Evolutionary conservation across 2,113 vertebrate species (phyloP).

Genomic region (Cygnus atratus): DNA sequence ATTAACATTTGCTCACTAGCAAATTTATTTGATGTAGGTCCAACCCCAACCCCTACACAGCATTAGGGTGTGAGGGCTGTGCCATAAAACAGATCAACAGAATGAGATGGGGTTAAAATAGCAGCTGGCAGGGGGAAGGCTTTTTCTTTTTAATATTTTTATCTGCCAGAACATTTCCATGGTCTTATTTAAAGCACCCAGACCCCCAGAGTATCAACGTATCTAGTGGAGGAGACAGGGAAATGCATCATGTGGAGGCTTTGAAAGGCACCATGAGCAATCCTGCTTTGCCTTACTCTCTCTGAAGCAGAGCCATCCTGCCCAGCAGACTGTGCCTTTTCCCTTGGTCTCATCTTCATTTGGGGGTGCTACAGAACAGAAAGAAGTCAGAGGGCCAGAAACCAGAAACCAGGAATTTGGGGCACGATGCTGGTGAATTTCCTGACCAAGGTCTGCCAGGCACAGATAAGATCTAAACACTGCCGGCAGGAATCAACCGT

Average conservation of each 20-base stretch:
- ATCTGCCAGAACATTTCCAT: not conserved
- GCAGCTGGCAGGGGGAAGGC: not conserved
- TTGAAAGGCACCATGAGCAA: not conserved
- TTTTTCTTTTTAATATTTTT: not conserved
- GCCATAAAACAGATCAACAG: not conserved
- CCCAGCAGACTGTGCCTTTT: not conserved
- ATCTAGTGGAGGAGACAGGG: not conserved
- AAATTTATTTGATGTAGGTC: not conserved
- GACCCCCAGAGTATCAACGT: not conserved
- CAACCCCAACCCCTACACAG: rapidly evolving
- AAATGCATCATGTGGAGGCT: not conserved
- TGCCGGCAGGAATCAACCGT: not conserved
- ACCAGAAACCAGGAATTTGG: not conserved
- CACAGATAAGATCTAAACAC: not conserved
- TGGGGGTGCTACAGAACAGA: not conserved
- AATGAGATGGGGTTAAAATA: not conserved
- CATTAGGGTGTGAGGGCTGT: not conserved
- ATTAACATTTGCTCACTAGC: not conserved
- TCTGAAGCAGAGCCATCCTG: not conserved
- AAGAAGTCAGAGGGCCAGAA: not conserved
- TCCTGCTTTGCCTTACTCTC: not conserved
- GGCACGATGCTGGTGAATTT: not conserved
- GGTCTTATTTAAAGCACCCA: not conserved
- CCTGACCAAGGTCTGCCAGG: not conserved
- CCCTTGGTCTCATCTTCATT: not conserved